Percentiles rank a stretch among this genome's conserved stretches.
Evolutionary conservation across 2,113 vertebrate genomes (phyloP).

Genomic region (Oenanthe oenanthe): DNA sequence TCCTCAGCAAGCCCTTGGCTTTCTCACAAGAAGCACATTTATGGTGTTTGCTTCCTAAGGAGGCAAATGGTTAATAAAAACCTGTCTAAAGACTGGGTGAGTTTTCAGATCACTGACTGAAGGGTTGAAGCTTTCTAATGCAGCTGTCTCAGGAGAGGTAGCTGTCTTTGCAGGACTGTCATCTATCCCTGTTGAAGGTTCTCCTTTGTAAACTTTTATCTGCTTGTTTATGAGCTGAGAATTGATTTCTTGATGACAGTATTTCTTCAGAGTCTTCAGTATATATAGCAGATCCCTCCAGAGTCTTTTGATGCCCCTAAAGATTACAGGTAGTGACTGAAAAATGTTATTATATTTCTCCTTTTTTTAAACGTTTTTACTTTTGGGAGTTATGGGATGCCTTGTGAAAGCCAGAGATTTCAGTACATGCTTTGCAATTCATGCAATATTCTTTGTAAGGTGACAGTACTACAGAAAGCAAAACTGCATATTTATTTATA

Average conservation of each 20-base stretch:
- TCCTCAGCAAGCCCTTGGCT: background rate
- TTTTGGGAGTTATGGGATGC: background rate
- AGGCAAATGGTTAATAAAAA: background rate
- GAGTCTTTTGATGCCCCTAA: background rate
- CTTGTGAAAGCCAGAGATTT: background rate
- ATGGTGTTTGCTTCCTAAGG: background rate
- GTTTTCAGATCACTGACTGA: background rate
- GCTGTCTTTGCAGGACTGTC: background rate
- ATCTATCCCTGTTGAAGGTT: background rate
- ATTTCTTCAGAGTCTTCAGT: background rate
- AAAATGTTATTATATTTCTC: background rate
- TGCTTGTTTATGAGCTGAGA: background rate
- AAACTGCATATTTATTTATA: background rate
- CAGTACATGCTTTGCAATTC: background rate
- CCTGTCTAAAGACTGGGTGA: background rate
- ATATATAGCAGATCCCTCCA: background rate
- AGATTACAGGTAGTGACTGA: background rate
- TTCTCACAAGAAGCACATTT: accelerated
- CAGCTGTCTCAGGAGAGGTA: background rate
- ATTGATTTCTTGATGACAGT: background rate
- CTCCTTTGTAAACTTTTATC: background rate
- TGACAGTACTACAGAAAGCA: background rate
- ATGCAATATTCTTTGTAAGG: background rate
- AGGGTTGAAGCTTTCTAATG: background rate
- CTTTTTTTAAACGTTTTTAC: background rate